phyloP scores from a whole-genome alignment of 1,140 invertebrate genomes.

The Psilanteris sp. region DNA sequence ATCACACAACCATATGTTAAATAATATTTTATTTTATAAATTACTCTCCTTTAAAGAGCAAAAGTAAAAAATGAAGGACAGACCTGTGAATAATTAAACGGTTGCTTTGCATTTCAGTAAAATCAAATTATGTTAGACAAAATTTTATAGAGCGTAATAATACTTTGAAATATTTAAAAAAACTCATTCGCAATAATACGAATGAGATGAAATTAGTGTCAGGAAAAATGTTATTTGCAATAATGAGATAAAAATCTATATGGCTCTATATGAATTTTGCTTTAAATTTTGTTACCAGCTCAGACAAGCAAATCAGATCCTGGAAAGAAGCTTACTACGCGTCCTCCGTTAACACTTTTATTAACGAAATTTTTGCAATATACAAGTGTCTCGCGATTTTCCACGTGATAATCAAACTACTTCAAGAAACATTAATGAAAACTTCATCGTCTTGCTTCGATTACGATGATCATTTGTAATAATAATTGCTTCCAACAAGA shows the following conservation, averaged over 20 bases:
- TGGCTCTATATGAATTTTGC: slow-evolving; percentile 26
- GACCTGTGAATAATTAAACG: too few relatives aligned
- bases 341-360: slow-evolving; percentile 24
- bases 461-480: slow-evolving; percentile 49
- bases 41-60: too few relatives aligned
- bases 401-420: slow-evolving; percentile 21
- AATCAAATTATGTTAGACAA: not conserved
- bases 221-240: slow-evolving; percentile 32
- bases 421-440: slow-evolving; percentile 50
- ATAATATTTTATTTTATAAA: too few relatives aligned
- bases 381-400: slow-evolving; percentile 31
- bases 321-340: slow-evolving; percentile 39
- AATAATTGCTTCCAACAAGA: slow-evolving; percentile 51
- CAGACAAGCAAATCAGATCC: too few relatives aligned
- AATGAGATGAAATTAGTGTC: slow-evolving; percentile 6
- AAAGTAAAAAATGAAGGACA: too few relatives aligned
- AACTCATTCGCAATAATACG: not conserved
- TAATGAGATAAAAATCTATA: slow-evolving; percentile 1
- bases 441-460: slow-evolving; percentile 55
- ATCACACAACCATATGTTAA: slow-evolving; percentile 7
- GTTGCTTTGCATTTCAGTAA: too few relatives aligned
- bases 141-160: too few relatives aligned
- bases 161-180: too few relatives aligned
- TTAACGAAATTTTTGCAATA: slow-evolving; percentile 50
- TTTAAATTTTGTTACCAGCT: slow-evolving; percentile 24